These are phyloP conservation scores for Drosophila gaucha DNA, from an alignment of 2,888 invertebrate genomes.

Conservation along the genomic window DNA sequence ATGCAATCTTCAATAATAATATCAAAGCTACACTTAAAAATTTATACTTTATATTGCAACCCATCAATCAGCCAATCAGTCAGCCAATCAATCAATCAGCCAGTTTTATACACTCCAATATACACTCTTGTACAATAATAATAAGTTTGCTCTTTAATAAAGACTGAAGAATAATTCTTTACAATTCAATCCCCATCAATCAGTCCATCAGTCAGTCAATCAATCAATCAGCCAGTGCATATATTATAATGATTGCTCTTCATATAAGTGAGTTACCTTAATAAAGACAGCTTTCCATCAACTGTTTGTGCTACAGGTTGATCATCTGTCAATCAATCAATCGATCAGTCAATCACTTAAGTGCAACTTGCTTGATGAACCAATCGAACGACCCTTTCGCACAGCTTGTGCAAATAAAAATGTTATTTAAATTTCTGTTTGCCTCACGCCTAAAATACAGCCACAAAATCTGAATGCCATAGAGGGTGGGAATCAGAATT, in stretches of 20 bases:
- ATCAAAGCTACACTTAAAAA: no score
- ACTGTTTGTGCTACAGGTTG: not conserved
- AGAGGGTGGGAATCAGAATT: constrained; percentile 2
- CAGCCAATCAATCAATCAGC: no score
- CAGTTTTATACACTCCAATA: not conserved
- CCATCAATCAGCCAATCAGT: not conserved
- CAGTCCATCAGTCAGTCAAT: no score
- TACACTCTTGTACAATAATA: no score
- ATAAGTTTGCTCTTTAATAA: no score
- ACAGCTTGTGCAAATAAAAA: constrained; percentile 47
- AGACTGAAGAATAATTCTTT: no score
- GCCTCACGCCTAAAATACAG: constrained; percentile 43
- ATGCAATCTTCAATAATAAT: no score
- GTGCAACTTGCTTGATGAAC: not conserved
- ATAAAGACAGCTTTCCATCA: not conserved
- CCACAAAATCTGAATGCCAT: constrained; percentile 48
- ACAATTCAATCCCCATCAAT: no score
- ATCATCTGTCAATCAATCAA: not conserved
- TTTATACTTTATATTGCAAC: no score
- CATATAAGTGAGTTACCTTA: no score
- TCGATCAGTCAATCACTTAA: not conserved
- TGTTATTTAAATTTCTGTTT: constrained; percentile 73
- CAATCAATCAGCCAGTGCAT: no score
- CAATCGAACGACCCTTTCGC: not conserved
- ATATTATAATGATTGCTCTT: no score